A percentile compares a stretch with the other conserved stretches of the same genome.
Conservation (phyloP, 1,140 invertebrate species). For the Drosophila novamexicana region DNA sequence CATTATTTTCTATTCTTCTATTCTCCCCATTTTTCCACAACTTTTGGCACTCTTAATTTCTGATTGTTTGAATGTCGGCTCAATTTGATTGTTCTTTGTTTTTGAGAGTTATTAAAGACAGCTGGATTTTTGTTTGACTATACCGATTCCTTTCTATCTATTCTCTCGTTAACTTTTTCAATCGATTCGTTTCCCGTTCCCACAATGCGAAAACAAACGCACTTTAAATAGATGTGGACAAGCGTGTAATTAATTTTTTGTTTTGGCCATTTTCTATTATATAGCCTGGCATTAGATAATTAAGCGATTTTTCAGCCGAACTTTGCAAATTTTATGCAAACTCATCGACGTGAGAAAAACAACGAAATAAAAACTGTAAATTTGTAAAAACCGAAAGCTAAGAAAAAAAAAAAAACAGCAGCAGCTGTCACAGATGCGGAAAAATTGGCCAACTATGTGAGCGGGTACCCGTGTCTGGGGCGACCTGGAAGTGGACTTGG, state of each 20-base stretch:
- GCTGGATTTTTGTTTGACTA: neutral
- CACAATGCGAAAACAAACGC: conserved; percentile 32
- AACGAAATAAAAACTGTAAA: conserved; percentile 35
- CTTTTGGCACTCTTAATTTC: conserved; percentile 14
- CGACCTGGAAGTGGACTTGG: conserved; percentile 71
- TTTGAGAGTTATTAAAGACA: conserved; percentile 18
- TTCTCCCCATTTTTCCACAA: conserved; percentile 1
- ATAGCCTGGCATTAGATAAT: conserved; percentile 48
- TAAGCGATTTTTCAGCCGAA: conserved; percentile 49
- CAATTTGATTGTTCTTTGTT: conserved; percentile 21
- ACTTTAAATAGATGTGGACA: conserved; percentile 30
- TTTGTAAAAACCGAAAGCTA: conserved; percentile 34
- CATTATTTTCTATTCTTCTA: conserved; percentile 1
- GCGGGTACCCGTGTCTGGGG: conserved; percentile 13
- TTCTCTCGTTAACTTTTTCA: conserved; percentile 9
- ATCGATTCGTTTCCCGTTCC: conserved; percentile 22
- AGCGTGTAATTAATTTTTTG: conserved; percentile 44
- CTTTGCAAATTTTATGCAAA: conserved; percentile 61
- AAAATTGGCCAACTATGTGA: conserved; percentile 66
- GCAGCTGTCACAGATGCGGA: conserved; percentile 58
- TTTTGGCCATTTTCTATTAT: conserved; percentile 42
- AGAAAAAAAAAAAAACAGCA: neutral
- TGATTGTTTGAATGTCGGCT: conserved; percentile 15
- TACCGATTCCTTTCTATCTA: neutral
- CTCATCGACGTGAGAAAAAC: conserved; percentile 59